These are phyloP conservation scores for Ciconia boyciana DNA, from an alignment of 2,113 vertebrate genomes.

Conservation along the genomic window DNA sequence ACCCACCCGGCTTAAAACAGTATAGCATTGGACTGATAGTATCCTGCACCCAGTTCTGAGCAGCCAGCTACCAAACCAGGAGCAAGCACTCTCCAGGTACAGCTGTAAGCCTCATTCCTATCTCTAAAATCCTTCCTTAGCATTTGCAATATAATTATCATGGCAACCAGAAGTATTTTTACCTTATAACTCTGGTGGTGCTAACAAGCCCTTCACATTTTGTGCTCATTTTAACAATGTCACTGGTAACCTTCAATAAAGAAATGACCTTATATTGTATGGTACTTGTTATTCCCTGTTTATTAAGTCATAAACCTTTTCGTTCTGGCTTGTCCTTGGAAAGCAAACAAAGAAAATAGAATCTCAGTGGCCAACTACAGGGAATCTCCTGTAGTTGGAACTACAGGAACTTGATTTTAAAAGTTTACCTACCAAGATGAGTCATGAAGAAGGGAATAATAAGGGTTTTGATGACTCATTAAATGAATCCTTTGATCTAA, in stretches of 20 bases:
- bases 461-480: conserved; percentile 26
- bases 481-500: conserved; percentile 12
- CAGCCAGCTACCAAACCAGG: neutral
- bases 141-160: neutral
- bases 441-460: conserved; percentile 9
- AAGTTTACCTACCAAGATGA: conserved; percentile 3
- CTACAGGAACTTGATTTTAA: neutral
- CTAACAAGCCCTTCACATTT: neutral
- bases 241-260: neutral
- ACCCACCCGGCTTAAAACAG: neutral
- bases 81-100: neutral
- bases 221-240: neutral
- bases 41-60: neutral
- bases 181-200: neutral
- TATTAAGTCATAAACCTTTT: neutral
- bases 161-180: neutral
- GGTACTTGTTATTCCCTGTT: neutral
- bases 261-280: neutral
- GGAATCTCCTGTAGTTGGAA: no score
- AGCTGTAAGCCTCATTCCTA: neutral
- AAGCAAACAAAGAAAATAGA: neutral
- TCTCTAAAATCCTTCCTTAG: neutral
- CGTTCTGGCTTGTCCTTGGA: neutral
- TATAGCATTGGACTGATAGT: no score
- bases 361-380: neutral